Base-by-base conservation (phyloP, 2,888 invertebrate species). In the Choristoneura rosaceana region DNA sequence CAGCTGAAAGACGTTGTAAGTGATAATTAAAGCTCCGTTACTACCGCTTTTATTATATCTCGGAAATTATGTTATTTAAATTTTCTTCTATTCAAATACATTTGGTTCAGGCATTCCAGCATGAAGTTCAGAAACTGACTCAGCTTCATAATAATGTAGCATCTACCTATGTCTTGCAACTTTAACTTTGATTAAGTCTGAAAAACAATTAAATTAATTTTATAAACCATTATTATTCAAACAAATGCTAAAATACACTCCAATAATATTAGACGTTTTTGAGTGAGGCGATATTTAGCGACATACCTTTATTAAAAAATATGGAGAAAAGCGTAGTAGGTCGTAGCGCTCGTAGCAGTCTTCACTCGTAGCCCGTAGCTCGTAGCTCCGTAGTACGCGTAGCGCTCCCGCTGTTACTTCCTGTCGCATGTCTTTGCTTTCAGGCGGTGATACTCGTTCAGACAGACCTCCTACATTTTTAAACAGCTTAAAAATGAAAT, bases 21-120 rank as follows among this genome's bases (percentile, higher is more conserved):
- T 91, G 90, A 93, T 92, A 93, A 92, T 93, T 92, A 92, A 93
- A 92, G 89, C 85, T 84, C 90, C 81, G 89, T 91, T 87, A 89
- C 87, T 88, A 87, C 92, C 91, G 91, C 90, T 91, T 91, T 91
- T 92, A 87, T 90, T 92, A 87, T 90, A 84, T 84, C 87, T 85
- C 83, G 80, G 83, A 84, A 86, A 87, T 90, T 88, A 88, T 70
- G 47, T 73, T 70, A 62, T 63, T 68, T 52, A 17, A 50, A 60
- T 17, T 38, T 38, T 8, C 7, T 47, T 33, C 9, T 34, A 10
- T 1, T 63, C 4, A 41, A 2, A 43, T 43, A 25, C 7, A 38
- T 5, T 4, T 7, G 7, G 12, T 7, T 14, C 10, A 25, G 7
- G 52, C 3, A 8, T 55, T 25, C 55, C 25, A 10, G 10, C 12